Conservation (phyloP, 2,113 vertebrate genomes). For the Sphyrna mokarran region DNA sequence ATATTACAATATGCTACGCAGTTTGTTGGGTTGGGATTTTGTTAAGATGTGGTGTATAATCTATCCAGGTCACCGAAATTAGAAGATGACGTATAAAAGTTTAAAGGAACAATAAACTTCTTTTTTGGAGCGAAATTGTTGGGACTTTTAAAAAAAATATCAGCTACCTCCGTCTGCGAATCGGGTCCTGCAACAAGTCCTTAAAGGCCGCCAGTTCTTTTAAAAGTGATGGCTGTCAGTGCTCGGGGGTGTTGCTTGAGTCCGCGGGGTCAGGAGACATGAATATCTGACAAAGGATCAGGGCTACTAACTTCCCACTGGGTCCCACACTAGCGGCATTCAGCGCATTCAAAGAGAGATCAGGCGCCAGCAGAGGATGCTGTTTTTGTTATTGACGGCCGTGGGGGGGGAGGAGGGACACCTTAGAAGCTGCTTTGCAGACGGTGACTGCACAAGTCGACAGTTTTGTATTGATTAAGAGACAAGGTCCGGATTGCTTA, state of each 20-base stretch:
- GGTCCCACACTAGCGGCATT: slow-evolving; percentile 17
- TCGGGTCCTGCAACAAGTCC: neutral
- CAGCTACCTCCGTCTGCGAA: neutral
- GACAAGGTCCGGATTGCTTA: slow-evolving; percentile 35
- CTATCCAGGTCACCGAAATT: neutral
- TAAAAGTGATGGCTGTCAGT: neutral
- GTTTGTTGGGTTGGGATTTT: neutral
- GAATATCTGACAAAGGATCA: slow-evolving; percentile 24
- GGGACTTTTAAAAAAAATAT: neutral
- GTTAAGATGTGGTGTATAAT: neutral
- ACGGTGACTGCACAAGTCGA: slow-evolving; percentile 38
- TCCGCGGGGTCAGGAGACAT: neutral
- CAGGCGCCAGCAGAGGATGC: slow-evolving; percentile 39
- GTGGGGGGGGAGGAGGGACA: slow-evolving; percentile 11
- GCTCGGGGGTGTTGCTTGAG: neutral
- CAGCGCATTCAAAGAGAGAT: slow-evolving; percentile 26
- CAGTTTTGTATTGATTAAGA: slow-evolving; percentile 40
- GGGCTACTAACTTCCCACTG: neutral
- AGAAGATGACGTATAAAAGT: neutral
- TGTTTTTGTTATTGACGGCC: slow-evolving; percentile 38
- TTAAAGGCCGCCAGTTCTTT: neutral
- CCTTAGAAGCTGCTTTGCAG: slow-evolving; percentile 24
- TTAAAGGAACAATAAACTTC: neutral
- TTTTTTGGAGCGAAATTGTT: neutral
- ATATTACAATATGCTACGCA: neutral